These are phyloP conservation scores for Zophobas atratus DNA, from an alignment of 1,140 invertebrate species.

Conservation along the genomic window DNA sequence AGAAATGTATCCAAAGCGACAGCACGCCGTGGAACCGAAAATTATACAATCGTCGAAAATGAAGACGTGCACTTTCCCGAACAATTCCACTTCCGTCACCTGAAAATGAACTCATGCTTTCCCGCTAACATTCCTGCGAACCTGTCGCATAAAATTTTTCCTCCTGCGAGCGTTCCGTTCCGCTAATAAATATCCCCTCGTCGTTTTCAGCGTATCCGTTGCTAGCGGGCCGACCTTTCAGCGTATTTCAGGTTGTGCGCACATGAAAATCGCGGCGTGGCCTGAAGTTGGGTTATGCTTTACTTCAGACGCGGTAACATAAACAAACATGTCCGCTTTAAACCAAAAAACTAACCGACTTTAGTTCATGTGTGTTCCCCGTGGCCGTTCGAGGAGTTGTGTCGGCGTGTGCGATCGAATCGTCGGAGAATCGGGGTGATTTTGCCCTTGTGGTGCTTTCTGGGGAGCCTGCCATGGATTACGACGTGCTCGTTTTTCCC, in stretches of 20 bases:
- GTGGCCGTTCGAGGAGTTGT: constrained; percentile 21
- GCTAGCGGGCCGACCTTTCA: constrained; percentile 54
- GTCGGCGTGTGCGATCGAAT: constrained; percentile 4
- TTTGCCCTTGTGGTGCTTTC: constrained; percentile 1
- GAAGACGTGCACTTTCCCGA: too few relatives aligned
- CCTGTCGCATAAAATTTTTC: background rate
- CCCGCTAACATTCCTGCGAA: too few relatives aligned
- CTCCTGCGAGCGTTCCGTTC: background rate
- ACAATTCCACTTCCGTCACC: too few relatives aligned
- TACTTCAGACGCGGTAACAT: constrained; percentile 65
- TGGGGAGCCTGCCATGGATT: constrained; percentile 62
- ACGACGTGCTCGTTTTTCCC: constrained; percentile 66
- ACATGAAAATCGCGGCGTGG: constrained; percentile 56
- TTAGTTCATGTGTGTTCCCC: constrained; percentile 49
- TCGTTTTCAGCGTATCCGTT: constrained; percentile 47
- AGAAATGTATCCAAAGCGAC: too few relatives aligned
- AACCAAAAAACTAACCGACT: constrained; percentile 48
- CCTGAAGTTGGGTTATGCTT: constrained; percentile 61
- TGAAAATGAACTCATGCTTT: too few relatives aligned
- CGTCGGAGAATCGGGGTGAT: background rate
- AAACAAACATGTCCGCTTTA: constrained; percentile 65
- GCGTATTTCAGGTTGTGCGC: constrained; percentile 53
- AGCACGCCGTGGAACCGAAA: too few relatives aligned
- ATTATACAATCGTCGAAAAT: too few relatives aligned
- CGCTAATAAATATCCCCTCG: constrained; percentile 25